These are phyloP conservation scores for Rhinichthys klamathensis DNA, from an alignment of 2,113 vertebrate species.

Conservation along the genomic window DNA sequence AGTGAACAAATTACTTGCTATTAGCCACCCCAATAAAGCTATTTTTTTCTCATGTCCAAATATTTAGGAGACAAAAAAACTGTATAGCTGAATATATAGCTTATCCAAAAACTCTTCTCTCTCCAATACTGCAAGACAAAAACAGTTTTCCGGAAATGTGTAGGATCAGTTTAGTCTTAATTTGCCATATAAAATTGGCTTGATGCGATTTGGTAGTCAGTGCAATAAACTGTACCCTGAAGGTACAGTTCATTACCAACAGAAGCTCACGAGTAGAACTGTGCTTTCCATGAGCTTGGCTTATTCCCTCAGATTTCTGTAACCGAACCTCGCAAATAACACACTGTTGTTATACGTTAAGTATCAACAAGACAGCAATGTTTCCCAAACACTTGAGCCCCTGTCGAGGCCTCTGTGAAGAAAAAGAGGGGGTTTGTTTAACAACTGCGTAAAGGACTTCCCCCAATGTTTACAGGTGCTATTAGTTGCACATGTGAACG, in stretches of 20 bases:
- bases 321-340: constrained; percentile 50
- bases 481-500: constrained; percentile 52
- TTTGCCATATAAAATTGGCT: constrained; percentile 27
- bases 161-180: background rate
- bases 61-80: background rate
- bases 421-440: constrained; percentile 57
- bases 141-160: background rate
- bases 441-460: constrained; percentile 58
- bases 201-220: constrained; percentile 25
- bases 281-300: constrained; percentile 53
- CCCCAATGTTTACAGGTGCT: constrained; percentile 59
- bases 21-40: background rate
- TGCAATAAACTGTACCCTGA: constrained; percentile 38
- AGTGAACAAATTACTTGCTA: constrained; percentile 21
- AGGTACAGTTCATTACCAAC: constrained; percentile 49
- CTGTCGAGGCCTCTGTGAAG: constrained; percentile 54
- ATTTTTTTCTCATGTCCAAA: background rate
- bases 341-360: constrained; percentile 42
- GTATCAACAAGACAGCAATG: constrained; percentile 54
- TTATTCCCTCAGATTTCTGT: constrained; percentile 43
- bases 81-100: background rate
- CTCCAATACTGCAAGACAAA: background rate
- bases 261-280: constrained; percentile 41
- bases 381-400: constrained; percentile 56
- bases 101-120: background rate